Conservation (phyloP, 2,797 vertebrate species). For the Acipenser transmontanus region DNA sequence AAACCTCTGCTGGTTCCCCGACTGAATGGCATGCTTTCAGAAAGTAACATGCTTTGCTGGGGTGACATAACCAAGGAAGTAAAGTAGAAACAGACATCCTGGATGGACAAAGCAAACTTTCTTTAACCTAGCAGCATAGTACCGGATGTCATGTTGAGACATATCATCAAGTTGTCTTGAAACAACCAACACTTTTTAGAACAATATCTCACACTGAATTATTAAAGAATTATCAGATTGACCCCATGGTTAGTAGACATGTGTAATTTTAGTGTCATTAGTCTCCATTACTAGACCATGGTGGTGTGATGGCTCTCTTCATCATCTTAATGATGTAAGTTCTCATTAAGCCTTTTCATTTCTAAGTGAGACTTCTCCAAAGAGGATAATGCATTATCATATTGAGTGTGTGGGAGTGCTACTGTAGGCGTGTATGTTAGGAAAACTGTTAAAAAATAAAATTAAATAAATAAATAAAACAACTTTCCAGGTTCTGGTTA, state of each 20-base stretch:
- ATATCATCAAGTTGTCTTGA: no score
- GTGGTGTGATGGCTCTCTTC: slow-evolving; percentile 62
- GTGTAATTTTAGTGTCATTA: slow-evolving; percentile 66
- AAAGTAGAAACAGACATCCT: no score
- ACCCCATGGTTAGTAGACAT: slow-evolving; percentile 62
- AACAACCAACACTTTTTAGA: no score
- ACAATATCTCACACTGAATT: slow-evolving; percentile 52
- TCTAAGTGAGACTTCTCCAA: slow-evolving; percentile 10
- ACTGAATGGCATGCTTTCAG: no score
- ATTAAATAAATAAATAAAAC: neutral
- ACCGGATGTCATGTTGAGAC: no score
- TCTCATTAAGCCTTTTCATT: slow-evolving; percentile 21
- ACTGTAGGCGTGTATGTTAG: slow-evolving; percentile 9
- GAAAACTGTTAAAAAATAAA: neutral
- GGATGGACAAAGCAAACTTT: no score
- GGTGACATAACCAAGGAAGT: no score
- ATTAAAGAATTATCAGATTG: slow-evolving; percentile 62
- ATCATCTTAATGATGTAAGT: slow-evolving; percentile 63
- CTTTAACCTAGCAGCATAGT: no score
- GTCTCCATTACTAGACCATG: slow-evolving; percentile 69
- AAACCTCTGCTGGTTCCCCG: no score
- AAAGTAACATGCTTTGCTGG: no score
- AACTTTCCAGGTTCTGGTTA: no score
- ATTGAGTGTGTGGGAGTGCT: slow-evolving; percentile 2
- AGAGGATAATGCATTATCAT: slow-evolving; percentile 8